Percentiles rank a stretch among this genome's conserved stretches.
These are phyloP conservation scores for Actinia equina DNA, from an alignment of 64 coral and sea anemone species.

Conservation along the genomic window DNA sequence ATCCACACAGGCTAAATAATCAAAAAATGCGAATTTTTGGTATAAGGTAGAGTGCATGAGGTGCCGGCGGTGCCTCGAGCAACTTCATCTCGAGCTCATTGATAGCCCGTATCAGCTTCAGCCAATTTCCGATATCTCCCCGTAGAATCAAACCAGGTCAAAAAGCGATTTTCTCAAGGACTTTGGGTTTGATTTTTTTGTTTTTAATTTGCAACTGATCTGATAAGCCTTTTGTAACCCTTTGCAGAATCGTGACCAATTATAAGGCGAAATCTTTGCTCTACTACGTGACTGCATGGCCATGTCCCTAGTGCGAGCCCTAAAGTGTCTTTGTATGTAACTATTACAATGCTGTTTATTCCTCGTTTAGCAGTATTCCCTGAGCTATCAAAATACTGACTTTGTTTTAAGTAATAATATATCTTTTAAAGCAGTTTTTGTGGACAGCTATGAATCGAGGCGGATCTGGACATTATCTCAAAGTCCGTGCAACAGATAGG, in stretches of 20 bases:
- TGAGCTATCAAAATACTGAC: neutral
- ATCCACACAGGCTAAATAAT: neutral
- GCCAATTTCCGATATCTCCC: constrained; percentile 2
- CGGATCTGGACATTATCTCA: constrained; percentile 7
- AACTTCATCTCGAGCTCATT: neutral
- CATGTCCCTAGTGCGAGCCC: neutral
- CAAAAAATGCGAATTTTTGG: neutral
- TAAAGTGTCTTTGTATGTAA: too few species aligned
- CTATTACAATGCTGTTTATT: neutral
- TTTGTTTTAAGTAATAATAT: neutral
- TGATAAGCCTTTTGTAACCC: neutral
- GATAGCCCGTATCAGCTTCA: neutral
- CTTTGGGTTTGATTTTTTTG: neutral
- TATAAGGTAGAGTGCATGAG: neutral
- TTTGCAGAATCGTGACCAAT: neutral
- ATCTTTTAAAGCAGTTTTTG: neutral
- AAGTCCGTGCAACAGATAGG: neutral
- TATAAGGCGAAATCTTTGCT: neutral
- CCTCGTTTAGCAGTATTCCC: neutral
- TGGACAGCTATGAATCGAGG: neutral
- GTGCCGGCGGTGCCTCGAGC: neutral
- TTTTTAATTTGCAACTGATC: constrained; percentile 1
- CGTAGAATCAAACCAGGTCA: constrained; percentile 4
- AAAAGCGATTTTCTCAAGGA: constrained; percentile 12
- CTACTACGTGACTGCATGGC: neutral